Percentiles rank a stretch among this genome's conserved stretches.
phyloP scores from a whole-genome alignment of 2,113 vertebrate species.

The Pterocles orientalis region DNA sequence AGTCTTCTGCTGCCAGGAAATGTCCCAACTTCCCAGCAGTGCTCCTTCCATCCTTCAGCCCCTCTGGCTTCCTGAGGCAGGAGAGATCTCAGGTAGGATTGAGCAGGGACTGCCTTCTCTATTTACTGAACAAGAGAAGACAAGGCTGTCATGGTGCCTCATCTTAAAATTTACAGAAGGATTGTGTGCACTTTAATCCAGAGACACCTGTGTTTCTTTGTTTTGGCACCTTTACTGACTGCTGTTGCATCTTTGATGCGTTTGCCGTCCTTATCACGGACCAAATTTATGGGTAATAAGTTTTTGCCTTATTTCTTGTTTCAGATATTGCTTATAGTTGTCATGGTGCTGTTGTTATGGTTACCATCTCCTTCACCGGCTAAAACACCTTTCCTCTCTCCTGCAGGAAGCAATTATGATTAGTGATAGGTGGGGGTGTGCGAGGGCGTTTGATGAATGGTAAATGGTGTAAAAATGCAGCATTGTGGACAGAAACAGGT shows the following conservation, averaged over 20 bases:
- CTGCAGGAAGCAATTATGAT: neutral
- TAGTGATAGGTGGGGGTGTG: neutral
- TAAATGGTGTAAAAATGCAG: neutral
- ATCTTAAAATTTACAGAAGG: neutral
- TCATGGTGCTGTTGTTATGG: conserved; percentile 55
- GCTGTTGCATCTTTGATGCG: neutral
- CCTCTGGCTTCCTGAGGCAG: neutral
- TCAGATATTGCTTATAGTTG: neutral
- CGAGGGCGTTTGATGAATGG: neutral
- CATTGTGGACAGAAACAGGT: neutral
- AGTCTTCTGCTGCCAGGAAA: neutral
- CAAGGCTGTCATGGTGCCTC: neutral
- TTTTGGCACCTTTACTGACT: neutral
- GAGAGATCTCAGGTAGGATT: neutral
- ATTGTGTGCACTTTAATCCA: neutral
- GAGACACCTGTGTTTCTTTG: neutral
- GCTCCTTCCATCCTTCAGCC: neutral
- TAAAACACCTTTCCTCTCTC: neutral
- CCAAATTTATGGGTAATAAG: neutral
- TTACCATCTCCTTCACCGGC: conserved; percentile 2
- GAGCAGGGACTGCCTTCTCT: neutral
- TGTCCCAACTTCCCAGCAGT: neutral
- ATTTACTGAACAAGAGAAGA: neutral
- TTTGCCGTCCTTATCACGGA: neutral
- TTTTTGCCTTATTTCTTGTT: neutral